Evolutionary conservation across 2,113 vertebrate genomes (phyloP).

Genomic region (Echinops telfairi): DNA sequence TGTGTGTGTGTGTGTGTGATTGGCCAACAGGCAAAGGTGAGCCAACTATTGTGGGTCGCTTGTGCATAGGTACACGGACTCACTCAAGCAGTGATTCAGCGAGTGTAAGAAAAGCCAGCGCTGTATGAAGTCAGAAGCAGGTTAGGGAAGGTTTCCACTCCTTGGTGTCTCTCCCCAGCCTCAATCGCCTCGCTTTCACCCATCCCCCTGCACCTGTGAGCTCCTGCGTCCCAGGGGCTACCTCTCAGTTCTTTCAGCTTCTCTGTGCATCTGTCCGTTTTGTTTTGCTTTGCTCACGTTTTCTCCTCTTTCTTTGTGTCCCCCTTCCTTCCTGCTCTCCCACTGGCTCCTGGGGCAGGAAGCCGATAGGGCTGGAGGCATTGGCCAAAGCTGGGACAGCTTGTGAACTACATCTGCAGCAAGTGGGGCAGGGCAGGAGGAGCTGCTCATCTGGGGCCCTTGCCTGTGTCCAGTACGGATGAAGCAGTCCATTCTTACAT

Average conservation of each 20-base stretch:
- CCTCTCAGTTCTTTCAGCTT: constrained; percentile 35
- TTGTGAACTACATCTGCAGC: constrained; percentile 48
- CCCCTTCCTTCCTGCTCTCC: not conserved
- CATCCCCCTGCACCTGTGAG: constrained; percentile 12
- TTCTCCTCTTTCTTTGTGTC: constrained; percentile 36
- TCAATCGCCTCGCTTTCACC: no score
- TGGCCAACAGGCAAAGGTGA: not conserved
- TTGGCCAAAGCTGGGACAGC: constrained; percentile 40
- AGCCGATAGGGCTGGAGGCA: not conserved
- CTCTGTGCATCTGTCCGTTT: not conserved
- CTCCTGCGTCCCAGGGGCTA: constrained; percentile 66
- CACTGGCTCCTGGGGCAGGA: constrained; percentile 37
- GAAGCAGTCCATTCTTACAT: not conserved
- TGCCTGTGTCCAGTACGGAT: not conserved
- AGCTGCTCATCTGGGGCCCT: not conserved
- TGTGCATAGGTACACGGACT: not conserved
- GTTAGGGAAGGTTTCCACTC: not conserved
- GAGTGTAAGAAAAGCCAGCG: not conserved
- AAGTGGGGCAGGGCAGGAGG: no score
- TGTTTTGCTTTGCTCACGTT: constrained; percentile 48
- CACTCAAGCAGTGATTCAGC: not conserved
- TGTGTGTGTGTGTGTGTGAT: no score
- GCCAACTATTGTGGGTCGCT: not conserved
- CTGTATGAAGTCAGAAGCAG: not conserved
- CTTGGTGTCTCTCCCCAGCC: not conserved